These are phyloP conservation scores for Andrena haemorrhoa DNA, from an alignment of 2,888 invertebrate genomes.

Conservation along the genomic window DNA sequence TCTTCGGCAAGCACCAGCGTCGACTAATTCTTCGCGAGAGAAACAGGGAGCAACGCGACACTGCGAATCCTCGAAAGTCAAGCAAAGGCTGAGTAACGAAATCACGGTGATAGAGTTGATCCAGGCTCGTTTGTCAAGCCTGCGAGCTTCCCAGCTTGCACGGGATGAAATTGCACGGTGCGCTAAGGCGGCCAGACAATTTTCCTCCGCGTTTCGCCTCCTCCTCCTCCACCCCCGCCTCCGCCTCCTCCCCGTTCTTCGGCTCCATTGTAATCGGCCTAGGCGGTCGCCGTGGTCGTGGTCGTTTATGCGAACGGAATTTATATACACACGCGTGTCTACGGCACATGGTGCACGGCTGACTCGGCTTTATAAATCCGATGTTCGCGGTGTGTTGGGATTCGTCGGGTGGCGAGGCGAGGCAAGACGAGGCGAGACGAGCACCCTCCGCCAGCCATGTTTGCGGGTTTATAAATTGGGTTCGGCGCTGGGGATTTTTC, in stretches of 20 bases:
- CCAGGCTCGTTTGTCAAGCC: constrained; percentile 54
- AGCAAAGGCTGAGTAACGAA: constrained; percentile 56
- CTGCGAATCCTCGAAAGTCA: constrained; percentile 42
- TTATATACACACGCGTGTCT: constrained; percentile 59
- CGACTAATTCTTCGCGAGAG: background rate
- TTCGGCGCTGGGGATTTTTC: constrained; percentile 85
- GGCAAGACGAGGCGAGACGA: constrained; percentile 57
- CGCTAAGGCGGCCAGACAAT: constrained; percentile 46
- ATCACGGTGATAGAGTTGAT: constrained; percentile 56
- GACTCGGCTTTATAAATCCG: constrained; percentile 76
- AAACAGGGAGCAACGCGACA: constrained; percentile 36
- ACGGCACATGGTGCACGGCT: constrained; percentile 58
- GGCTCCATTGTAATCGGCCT: constrained; percentile 17
- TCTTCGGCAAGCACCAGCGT: background rate
- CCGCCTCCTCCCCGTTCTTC: background rate
- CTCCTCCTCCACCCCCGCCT: background rate
- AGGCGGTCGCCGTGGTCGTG: constrained; percentile 1
- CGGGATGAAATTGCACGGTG: constrained; percentile 46
- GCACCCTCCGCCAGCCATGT: constrained; percentile 81
- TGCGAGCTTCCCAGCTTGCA: constrained; percentile 35
- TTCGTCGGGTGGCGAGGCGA: constrained; percentile 65
- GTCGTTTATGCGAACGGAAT: constrained; percentile 64
- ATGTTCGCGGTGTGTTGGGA: constrained; percentile 76
- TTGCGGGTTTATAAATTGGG: constrained; percentile 85
- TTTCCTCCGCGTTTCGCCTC: constrained; percentile 35